These are phyloP conservation scores for Jordanella pulchra DNA, from an alignment of 2,797 vertebrate genomes.

Conservation along the genomic window DNA sequence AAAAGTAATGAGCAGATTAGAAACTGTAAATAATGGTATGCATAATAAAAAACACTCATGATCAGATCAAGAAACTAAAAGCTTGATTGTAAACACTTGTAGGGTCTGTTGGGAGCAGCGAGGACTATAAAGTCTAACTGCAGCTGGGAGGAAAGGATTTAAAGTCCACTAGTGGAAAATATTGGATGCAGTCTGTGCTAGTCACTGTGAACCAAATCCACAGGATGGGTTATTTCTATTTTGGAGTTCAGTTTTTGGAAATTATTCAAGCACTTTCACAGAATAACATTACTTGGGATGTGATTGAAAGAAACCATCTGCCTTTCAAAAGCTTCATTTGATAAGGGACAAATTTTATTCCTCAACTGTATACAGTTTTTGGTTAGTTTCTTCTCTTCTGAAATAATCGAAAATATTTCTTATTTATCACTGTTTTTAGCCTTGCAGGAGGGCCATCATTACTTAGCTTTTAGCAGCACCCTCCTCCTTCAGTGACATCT, in stretches of 20 bases:
- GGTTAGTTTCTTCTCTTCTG: neutral
- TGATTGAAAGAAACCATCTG: neutral
- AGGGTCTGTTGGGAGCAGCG: no score
- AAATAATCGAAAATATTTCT: neutral
- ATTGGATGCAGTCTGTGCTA: neutral
- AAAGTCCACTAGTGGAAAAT: constrained; percentile 3
- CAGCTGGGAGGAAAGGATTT: neutral
- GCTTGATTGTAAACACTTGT: no score
- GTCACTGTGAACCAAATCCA: neutral
- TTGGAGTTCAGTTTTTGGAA: neutral
- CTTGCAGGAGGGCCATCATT: neutral
- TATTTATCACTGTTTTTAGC: neutral
- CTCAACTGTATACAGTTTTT: neutral
- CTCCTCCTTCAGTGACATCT: neutral
- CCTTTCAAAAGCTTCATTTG: no score
- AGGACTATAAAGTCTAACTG: no score
- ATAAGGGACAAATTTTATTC: neutral
- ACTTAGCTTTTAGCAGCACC: neutral
- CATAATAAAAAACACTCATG: no score
- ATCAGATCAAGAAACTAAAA: no score
- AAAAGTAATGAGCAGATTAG: no score
- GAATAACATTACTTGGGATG: neutral
- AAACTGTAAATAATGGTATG: no score
- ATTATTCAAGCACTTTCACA: neutral
- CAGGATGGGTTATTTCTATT: neutral